Conservation (phyloP, 2,797 vertebrate species). For the Hybognathus amarus region DNA sequence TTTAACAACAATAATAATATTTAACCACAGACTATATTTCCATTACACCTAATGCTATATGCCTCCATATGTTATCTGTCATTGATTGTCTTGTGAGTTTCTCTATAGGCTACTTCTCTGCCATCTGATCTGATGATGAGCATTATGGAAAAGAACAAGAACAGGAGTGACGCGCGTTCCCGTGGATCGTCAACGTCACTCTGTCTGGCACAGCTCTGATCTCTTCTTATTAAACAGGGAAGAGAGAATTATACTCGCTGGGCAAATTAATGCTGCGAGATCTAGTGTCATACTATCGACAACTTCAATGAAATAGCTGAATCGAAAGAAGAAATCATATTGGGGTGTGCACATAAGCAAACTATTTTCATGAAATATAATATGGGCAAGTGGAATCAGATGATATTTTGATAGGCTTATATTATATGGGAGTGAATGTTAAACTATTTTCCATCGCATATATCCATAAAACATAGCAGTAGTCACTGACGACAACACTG, state of each 20-base stretch:
- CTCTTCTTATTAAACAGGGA: constrained; percentile 45
- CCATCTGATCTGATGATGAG: constrained; percentile 33
- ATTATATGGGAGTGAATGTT: background rate
- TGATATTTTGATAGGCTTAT: background rate
- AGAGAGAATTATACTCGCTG: constrained; percentile 46
- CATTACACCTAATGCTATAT: background rate
- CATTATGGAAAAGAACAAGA: constrained; percentile 42
- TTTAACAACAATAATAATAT: background rate
- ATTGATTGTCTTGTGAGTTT: background rate
- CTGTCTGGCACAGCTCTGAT: constrained; percentile 56
- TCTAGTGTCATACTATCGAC: constrained; percentile 35
- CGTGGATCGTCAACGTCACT: constrained; percentile 47
- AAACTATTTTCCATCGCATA: background rate
- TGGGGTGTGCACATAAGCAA: background rate
- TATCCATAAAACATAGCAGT: background rate
- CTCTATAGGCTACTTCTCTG: background rate
- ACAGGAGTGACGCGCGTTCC: constrained; percentile 52
- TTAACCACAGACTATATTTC: background rate
- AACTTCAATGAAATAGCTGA: constrained; percentile 28
- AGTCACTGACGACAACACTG: constrained; percentile 19
- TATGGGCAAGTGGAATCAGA: background rate
- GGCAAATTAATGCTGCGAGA: constrained; percentile 29
- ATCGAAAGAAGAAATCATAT: constrained; percentile 18
- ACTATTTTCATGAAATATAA: background rate
- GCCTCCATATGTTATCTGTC: background rate